Evolutionary conservation across 2,797 vertebrate genomes (phyloP), one percentile per base, ranked within the genome.

Genomic region (Parambassis ranga): DNA sequence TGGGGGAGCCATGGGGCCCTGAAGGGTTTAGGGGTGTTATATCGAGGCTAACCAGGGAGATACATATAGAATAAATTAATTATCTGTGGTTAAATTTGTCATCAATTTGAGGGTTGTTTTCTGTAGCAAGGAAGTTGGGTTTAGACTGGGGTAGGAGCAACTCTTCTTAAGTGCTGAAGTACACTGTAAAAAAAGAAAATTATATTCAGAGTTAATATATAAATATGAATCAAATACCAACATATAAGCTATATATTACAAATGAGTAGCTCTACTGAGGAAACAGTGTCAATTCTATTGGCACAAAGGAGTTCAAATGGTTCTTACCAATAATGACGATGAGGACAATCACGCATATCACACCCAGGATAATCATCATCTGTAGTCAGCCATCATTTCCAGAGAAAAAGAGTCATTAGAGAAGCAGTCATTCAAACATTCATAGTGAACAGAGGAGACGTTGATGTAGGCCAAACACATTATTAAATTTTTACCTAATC

Each of bases 301-400:
- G 36, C 15, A 20, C 11, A 41, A 19, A 14, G 26, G 14, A 1
- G 15, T 22, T 5, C 18, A 19, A n/a, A 15, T 7, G 18, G 16
- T 56, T 67, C 91, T 93, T 90, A 94, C 93, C 92, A 79, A 94
- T 93, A 89, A 94, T 90, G 85, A 94, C 89, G 79, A 94, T 94
- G 90, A 94, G 91, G 84, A 94, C 86, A 79, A 94, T 94, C 84
- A 91, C 88, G 33, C 93, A 92, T 90, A 94, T 94, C 91, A 94
- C 92, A 65, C 93, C 93, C 84, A 94, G 88, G 77, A 94, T 94
- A 65, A 94, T 94, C 93, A 94, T 94, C 93, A 94, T 94, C 93
- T 93, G 77, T 51, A 24, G 57, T 20, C 18, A 61, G 41, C 3
- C 57, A 22, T 53, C 31, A 19, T 44, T 37, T 3, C 62, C 28